Evolutionary conservation across 2,797 vertebrate genomes (phyloP).

Genomic region (Oreortyx pictus): DNA sequence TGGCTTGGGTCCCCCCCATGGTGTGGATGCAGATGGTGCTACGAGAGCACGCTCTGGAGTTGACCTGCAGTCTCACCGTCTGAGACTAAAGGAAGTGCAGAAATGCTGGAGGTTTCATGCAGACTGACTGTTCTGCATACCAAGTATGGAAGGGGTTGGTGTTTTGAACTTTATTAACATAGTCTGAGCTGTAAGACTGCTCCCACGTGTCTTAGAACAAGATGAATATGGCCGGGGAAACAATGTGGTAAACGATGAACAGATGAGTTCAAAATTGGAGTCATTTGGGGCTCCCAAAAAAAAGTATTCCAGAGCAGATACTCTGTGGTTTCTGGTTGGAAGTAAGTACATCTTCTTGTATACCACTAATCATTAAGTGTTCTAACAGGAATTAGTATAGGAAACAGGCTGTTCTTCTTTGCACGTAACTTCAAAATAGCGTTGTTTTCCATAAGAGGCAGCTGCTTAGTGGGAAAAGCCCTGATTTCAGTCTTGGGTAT

Average conservation of each 20-base stretch:
- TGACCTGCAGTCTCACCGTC: background rate
- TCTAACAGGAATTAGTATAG: background rate
- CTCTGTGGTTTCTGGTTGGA: constrained; percentile 18
- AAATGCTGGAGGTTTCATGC: background rate
- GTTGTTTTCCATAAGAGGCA: background rate
- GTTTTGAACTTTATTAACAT: background rate
- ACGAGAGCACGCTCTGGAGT: background rate
- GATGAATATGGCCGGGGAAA: background rate
- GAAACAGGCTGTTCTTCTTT: background rate
- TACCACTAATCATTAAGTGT: background rate
- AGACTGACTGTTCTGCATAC: background rate
- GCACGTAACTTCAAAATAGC: background rate
- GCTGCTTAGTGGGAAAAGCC: background rate
- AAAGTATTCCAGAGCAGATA: background rate
- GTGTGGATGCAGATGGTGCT: background rate
- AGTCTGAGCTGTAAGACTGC: background rate
- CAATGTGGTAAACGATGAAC: background rate
- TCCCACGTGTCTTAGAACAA: background rate
- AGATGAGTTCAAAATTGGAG: constrained; percentile 1
- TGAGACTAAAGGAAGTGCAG: background rate
- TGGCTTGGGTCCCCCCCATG: background rate
- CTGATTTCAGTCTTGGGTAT: background rate
- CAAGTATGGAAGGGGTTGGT: background rate
- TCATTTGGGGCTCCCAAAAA: background rate
- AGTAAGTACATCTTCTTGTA: background rate